Base-by-base conservation (phyloP, 2,888 invertebrate species). In the Chymomyza caudatula region DNA sequence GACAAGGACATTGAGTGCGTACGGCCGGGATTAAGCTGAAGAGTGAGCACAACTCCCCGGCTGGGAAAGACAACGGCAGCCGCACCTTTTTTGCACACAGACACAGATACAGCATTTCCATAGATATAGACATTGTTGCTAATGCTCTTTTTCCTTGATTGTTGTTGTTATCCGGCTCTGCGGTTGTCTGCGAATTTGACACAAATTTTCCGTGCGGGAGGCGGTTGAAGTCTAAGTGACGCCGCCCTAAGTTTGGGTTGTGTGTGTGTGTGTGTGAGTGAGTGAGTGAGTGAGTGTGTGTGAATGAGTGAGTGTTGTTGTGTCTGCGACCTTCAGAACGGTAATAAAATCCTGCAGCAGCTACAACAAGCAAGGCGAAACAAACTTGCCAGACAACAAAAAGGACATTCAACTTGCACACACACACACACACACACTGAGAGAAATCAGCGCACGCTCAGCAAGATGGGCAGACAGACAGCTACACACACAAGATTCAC, bases 321-420 rank as follows among this genome's bases (percentile, higher is more conserved):
- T 76, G 78, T 78, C 76, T 78, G 78, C 82, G 78, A 78, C 78
- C 82, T 78, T 78, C 76, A 74, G 37, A 65, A 63, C 49, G 63
- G 56, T 66, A 69, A 74, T 73, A 60, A 69, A 76, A 65, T 60
- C 59, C 11, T 43, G 44, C 51, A 54, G 52, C 52, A 54, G 42
- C 42, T 52, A 61, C 53, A 61, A 68, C 47, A 63, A 53, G n/a
- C 61, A 58, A 62, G 25, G 65, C 60, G 54, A 67, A 65, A 66
- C 66, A 76, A 78, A 76, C 63, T 76, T 74, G 65, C 69, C 74
- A 85, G 79, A 85, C 85, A 71, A 67, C 69, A 73, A 73, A 61
- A 71, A 81, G 78, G 69, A 79, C 85, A 80, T 84, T 74, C 78
- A 79, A 79, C 82, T 62, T 63, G 65, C 43, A 44, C 47, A 47